Evolutionary conservation across 2,113 vertebrate genomes (phyloP), one percentile per base, ranked within the genome.

Genomic region (Thomomys bottae): DNA sequence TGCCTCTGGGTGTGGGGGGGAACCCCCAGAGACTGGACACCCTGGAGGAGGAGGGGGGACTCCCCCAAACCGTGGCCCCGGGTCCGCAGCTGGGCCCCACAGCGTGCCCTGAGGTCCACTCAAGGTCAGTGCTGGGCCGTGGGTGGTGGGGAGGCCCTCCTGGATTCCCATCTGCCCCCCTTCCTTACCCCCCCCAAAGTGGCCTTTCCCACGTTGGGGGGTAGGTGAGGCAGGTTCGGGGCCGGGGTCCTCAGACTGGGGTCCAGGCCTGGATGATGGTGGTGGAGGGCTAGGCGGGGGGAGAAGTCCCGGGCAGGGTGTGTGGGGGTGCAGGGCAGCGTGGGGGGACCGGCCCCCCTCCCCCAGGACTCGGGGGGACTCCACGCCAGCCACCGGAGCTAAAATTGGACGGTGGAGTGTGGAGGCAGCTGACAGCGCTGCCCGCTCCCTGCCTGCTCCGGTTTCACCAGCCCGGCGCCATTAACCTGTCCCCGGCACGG

Each of bases 391-490:
- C 92, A 85, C 81, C 94, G 94, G 87, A 96, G 94, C 96, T 96
- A 96, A 96, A 96, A 96, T 96, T 96, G 96, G 96, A 96, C 95
- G 89, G 89, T 75, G 71, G 78, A 32, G 82, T 95, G 95, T 95
- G 93, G 95, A 96, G 95, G 95, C 95, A 94, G 96, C 96, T 96
- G 96, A 96, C 95, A 91, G 87, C 92, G 95, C 95, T 95, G 72
- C 49, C 0, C 15, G 30, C 91, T 81, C 91, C 94, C 94, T 87
- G 83, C 0, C 5, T 49, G 88, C 95, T 96, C 96, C 1, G 87
- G 92, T 96, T 96, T 96, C 96, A 96, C 64, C 91, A 94, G 91
- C 90, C 92, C 88, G 95, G 95, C 92, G 93, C 95, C 92, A 92
- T 95, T 95, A 96, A 96, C 95, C 95, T 23, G 94, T 95, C 92